Evolutionary conservation across 2,113 vertebrate genomes (phyloP).

Genomic region (Addax nasomaculatus): DNA sequence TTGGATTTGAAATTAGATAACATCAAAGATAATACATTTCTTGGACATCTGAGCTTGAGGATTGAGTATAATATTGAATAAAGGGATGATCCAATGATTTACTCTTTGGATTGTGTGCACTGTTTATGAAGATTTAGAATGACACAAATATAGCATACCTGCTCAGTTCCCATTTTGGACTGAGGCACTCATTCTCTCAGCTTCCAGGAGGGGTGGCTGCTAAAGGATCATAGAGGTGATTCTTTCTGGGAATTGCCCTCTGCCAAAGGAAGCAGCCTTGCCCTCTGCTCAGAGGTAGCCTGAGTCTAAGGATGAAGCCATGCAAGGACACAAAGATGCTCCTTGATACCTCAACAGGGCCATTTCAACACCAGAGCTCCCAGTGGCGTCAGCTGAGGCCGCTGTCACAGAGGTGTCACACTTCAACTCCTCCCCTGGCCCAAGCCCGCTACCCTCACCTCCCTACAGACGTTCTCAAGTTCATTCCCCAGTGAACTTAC

Average conservation of each 20-base stretch:
- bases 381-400: neutral
- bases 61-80: neutral
- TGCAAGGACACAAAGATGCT: neutral
- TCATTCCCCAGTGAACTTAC: neutral
- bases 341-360: neutral
- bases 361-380: neutral
- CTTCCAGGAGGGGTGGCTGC: neutral
- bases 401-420: neutral
- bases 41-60: neutral
- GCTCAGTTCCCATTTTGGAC: neutral
- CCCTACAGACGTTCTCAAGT: neutral
- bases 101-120: neutral
- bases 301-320: too few relatives aligned
- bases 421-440: neutral
- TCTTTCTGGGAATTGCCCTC: neutral
- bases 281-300: neutral
- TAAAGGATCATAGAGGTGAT: neutral
- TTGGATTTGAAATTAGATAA: neutral
- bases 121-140: neutral
- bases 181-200: neutral
- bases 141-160: neutral
- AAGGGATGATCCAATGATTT: neutral
- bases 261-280: neutral
- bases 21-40: neutral
- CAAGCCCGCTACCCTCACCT: neutral